Evolutionary conservation across 2,113 vertebrate species (phyloP).

Genomic region (Panthera leo): DNA sequence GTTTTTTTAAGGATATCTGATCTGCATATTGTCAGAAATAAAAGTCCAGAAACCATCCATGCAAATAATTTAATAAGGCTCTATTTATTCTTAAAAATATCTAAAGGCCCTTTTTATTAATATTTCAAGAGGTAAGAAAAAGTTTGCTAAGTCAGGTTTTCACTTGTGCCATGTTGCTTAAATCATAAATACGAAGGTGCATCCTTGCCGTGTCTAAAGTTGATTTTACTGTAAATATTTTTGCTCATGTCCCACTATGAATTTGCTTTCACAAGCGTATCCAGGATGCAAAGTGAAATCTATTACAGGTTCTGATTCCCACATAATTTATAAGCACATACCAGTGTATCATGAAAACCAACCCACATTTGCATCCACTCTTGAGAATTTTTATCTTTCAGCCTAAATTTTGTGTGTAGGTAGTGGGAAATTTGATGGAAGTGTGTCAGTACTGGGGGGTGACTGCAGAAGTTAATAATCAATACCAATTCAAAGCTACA

Average conservation of each 20-base stretch:
- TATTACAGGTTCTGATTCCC: conserved; percentile 71
- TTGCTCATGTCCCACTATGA: background rate
- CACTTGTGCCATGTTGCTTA: background rate
- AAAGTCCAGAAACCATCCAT: conserved; percentile 6
- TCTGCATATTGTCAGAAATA: background rate
- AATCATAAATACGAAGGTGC: conserved; percentile 10
- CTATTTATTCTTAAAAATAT: conserved; percentile 36
- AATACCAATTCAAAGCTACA: conserved; percentile 34
- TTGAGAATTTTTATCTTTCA: conserved; percentile 73
- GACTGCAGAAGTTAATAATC: conserved; percentile 51
- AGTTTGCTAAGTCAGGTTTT: background rate
- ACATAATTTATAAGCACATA: conserved; percentile 67
- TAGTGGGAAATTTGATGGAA: background rate
- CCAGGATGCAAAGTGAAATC: conserved; percentile 50
- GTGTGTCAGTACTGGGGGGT: fast-evolving
- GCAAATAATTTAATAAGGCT: conserved; percentile 35
- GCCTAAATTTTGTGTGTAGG: conserved; percentile 23
- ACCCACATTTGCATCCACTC: conserved; percentile 61
- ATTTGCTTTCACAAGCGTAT: background rate
- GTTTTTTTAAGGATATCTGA: background rate
- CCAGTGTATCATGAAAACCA: conserved; percentile 72
- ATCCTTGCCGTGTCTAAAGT: background rate
- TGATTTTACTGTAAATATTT: conserved; percentile 42
- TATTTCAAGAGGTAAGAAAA: background rate
- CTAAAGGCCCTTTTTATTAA: background rate